Conservation (phyloP, 2,797 vertebrate genomes). For the Semotilus atromaculatus region DNA sequence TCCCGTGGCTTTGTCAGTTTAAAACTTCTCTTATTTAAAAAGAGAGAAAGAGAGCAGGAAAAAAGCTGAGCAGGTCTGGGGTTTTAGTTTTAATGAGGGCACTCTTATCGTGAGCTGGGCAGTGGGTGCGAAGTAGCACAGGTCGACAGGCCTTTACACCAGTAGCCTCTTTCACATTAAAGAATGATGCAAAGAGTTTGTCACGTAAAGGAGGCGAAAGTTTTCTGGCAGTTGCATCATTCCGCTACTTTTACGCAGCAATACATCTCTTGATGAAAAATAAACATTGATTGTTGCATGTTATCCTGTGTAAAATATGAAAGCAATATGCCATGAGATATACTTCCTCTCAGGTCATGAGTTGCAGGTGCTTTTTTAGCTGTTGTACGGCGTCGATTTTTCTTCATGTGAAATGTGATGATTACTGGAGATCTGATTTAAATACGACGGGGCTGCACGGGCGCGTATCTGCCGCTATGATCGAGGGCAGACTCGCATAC, state of each 20-base stretch:
- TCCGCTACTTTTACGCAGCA: slow-evolving; percentile 51
- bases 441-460: slow-evolving; percentile 60
- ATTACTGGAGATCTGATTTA: slow-evolving; percentile 74
- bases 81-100: slow-evolving; percentile 78
- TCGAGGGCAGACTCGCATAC: slow-evolving; percentile 63
- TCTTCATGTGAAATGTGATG: slow-evolving; percentile 79
- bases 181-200: slow-evolving; percentile 61
- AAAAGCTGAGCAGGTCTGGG: slow-evolving; percentile 61
- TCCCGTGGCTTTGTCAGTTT: slow-evolving; percentile 82
- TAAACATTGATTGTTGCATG: slow-evolving; percentile 60
- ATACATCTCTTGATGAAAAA: slow-evolving; percentile 64
- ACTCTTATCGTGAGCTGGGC: slow-evolving; percentile 75
- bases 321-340: slow-evolving; percentile 70
- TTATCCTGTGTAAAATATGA: slow-evolving; percentile 71
- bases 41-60: slow-evolving; percentile 27
- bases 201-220: slow-evolving; percentile 58
- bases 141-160: slow-evolving; percentile 44
- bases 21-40: slow-evolving; percentile 70
- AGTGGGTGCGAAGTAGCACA: slow-evolving; percentile 54
- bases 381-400: slow-evolving; percentile 68
- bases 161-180: slow-evolving; percentile 32
- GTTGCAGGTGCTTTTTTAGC: slow-evolving; percentile 72
- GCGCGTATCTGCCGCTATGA: slow-evolving; percentile 65
- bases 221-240: slow-evolving; percentile 52
- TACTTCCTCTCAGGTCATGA: slow-evolving; percentile 71